Evolutionary conservation across 2,888 invertebrate species (phyloP), one percentile per base, ranked within the genome.

Genomic region (Sarcophaga subvicina): DNA sequence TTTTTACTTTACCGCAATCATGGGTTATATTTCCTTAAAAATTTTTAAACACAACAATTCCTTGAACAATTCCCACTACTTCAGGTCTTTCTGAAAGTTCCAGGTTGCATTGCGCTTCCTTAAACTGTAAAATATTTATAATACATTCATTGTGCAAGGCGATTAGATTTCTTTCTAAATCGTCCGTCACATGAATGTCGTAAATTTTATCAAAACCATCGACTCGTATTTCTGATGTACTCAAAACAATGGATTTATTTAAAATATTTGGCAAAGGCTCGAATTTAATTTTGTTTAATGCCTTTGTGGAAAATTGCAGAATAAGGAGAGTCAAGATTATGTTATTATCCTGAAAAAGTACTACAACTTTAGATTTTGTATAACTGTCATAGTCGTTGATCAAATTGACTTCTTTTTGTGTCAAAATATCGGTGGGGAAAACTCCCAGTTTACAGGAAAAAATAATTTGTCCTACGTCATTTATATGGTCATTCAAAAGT

Each of bases 391-490:
- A 83, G 27, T 88, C 83, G 22, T 2, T 47, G 1, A 69, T 49
- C 22, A 69, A 69, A 20, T 86, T 22, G 6, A 86, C 60, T 82
- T 88, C 85, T 60, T 8, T 49, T 20, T 84, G 20, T 14, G 84
- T 81, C 20, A 88, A 62, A 25, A 88, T 88, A 45, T 86, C 77
- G 25, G 77, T 81, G 45, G 83, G 82, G 17, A 87, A 72, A 59
- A 87, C 84, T n/a, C 72, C 81, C 27, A 87, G 45, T 80, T 87
- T 85, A 66, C 76, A 76, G 20, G 86, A 77, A 59, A 85, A 86
- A 45, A 85, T 71, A 10, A 81, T 77, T 75, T 87, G 81, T 20
- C 73, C 85, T 22, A 63, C 71, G 47, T 88, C 82, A 45, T 86
- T 76, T 37, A 88, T 84, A 54, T 88, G 85, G 22, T 85, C 75